These are phyloP conservation scores for Tupiocoris notatus DNA, from an alignment of 2,888 invertebrate species.

Conservation along the genomic window DNA sequence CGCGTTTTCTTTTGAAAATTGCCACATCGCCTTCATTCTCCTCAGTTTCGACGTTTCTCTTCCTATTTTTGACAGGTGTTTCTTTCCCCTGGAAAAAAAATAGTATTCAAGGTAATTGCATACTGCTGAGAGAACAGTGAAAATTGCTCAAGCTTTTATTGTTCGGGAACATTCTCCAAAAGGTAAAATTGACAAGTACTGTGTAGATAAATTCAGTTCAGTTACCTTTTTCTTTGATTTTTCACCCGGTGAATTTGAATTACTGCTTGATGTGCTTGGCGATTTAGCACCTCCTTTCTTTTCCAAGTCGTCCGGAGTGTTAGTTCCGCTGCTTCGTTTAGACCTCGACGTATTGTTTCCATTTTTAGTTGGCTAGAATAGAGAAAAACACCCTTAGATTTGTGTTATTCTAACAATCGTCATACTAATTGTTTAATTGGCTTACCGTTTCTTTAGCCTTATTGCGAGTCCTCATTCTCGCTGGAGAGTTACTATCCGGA, in stretches of 20 bases:
- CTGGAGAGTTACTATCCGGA: slow-evolving; percentile 68
- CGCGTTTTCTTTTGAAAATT: slow-evolving; percentile 58
- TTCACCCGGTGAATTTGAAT: slow-evolving; percentile 54
- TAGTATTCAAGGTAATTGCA: too few species aligned
- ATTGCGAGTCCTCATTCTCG: slow-evolving; percentile 85
- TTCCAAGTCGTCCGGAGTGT: slow-evolving; percentile 54
- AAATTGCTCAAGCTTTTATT: too few species aligned
- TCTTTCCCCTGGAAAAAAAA: slow-evolving; percentile 46
- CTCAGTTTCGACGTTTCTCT: slow-evolving; percentile 54
- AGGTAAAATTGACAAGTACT: too few species aligned
- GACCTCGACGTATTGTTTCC: slow-evolving; percentile 49
- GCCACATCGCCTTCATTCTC: slow-evolving; percentile 61
- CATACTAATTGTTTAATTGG: too few species aligned
- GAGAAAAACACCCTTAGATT: slow-evolving; percentile 12
- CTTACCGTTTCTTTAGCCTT: slow-evolving; percentile 72
- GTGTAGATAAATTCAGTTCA: too few species aligned
- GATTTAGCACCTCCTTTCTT: slow-evolving; percentile 53
- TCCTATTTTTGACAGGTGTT: slow-evolving; percentile 51
- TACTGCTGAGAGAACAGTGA: too few species aligned
- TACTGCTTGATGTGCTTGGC: slow-evolving; percentile 52
- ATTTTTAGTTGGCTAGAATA: slow-evolving; percentile 50
- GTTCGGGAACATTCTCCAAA: too few species aligned
- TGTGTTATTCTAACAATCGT: too few species aligned
- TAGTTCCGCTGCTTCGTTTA: slow-evolving; percentile 53
- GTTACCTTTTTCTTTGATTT: slow-evolving; percentile 52